phyloP scores from a whole-genome alignment of 2,113 vertebrate species.

The Cepphus grylle region DNA sequence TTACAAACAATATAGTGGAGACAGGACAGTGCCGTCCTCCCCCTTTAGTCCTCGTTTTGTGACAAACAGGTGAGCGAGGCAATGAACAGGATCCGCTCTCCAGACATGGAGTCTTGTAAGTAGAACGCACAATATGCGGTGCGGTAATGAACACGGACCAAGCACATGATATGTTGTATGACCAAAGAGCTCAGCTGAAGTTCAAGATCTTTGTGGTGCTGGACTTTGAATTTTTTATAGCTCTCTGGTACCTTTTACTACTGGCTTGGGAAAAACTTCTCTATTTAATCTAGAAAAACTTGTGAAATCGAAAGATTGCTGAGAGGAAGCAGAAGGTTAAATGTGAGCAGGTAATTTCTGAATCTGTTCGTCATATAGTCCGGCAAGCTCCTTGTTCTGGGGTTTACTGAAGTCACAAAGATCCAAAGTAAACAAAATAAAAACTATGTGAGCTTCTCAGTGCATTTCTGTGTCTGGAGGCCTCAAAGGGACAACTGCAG shows the following conservation, averaged over 20 bases:
- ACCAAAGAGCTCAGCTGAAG: not conserved
- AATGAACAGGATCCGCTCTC: not conserved
- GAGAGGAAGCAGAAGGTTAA: not conserved
- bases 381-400: not conserved
- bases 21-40: rapidly evolving
- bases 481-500: not conserved
- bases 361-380: not conserved
- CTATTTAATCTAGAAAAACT: not conserved
- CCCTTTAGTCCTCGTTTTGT: not conserved
- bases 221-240: not conserved
- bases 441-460: not conserved
- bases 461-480: not conserved
- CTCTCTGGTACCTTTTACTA: not conserved
- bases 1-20: not conserved
- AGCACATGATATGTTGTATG: not conserved
- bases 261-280: not conserved
- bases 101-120: not conserved
- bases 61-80: not conserved
- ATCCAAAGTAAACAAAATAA: not conserved
- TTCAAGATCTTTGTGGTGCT: not conserved
- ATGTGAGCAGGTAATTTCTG: not conserved
- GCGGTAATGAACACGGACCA: not conserved
- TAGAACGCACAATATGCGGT: not conserved
- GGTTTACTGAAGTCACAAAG: not conserved
- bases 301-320: not conserved